These are phyloP conservation scores for Dicyrtoma fusca DNA, from an alignment of 2,888 invertebrate genomes.

Conservation along the genomic window DNA sequence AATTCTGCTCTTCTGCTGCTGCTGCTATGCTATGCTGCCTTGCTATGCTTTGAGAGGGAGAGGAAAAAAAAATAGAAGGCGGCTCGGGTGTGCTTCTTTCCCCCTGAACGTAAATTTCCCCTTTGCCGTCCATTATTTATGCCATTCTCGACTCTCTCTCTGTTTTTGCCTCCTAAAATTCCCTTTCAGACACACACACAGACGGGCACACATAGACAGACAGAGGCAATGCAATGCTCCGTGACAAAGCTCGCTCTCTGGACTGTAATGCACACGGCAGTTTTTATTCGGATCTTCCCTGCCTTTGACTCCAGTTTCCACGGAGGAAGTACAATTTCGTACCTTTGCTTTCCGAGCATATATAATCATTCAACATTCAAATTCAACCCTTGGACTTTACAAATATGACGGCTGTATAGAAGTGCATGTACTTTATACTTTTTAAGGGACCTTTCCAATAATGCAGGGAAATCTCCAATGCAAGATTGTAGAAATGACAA, in stretches of 20 bases:
- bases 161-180: constrained; percentile 37
- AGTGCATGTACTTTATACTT: too few relatives aligned
- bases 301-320: too few relatives aligned
- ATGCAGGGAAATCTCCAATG: too few relatives aligned
- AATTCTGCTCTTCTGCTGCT: background rate
- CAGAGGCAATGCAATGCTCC: constrained; percentile 14
- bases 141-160: constrained; percentile 32
- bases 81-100: constrained; percentile 19
- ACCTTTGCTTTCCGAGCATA: too few relatives aligned
- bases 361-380: too few relatives aligned
- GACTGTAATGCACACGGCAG: background rate
- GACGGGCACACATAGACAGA: too few relatives aligned
- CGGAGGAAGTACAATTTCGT: too few relatives aligned
- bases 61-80: constrained; percentile 11
- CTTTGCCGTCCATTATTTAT: constrained; percentile 40
- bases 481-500: too few relatives aligned
- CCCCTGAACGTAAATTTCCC: constrained; percentile 28
- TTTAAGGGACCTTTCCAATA: too few relatives aligned
- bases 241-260: constrained; percentile 13
- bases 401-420: too few relatives aligned
- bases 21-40: background rate
- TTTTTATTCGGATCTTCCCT: too few relatives aligned
- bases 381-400: too few relatives aligned
- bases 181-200: background rate
- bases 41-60: background rate